Conservation (phyloP, 2,797 vertebrate genomes). For the Sibirionetta formosa region DNA sequence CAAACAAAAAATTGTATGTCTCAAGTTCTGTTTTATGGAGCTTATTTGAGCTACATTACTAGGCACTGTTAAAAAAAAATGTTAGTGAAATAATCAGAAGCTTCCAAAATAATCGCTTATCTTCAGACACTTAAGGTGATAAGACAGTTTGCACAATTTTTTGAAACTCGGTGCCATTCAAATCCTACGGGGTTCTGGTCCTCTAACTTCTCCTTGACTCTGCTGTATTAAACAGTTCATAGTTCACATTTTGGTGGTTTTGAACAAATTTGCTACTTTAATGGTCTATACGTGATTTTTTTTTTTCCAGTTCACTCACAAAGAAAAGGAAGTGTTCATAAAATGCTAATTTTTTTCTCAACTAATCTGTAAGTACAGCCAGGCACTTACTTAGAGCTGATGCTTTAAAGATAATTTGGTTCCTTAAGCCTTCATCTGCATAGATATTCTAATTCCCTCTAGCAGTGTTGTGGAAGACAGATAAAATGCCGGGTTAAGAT, state of each 20-base stretch:
- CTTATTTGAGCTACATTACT: background rate
- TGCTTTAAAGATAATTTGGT: constrained; percentile 12
- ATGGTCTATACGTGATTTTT: background rate
- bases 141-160: constrained; percentile 25
- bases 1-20: background rate
- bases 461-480: background rate
- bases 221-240: background rate
- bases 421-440: constrained; percentile 14
- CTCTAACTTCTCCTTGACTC: background rate
- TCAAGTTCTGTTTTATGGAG: background rate
- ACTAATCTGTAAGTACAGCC: constrained; percentile 38
- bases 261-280: background rate
- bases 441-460: background rate
- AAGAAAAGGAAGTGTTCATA: constrained; percentile 4
- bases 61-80: background rate
- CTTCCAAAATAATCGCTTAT: background rate
- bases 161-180: constrained; percentile 39
- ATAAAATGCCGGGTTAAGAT: background rate
- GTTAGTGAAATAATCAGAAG: background rate
- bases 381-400: background rate
- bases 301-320: constrained; percentile 14
- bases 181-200: background rate
- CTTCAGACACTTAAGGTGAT: background rate
- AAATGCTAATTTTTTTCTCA: background rate
- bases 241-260: background rate